Evolutionary conservation across 2,797 vertebrate genomes (phyloP), one percentile per base, ranked within the genome.

Genomic region (Hyperoplus immaculatus): DNA sequence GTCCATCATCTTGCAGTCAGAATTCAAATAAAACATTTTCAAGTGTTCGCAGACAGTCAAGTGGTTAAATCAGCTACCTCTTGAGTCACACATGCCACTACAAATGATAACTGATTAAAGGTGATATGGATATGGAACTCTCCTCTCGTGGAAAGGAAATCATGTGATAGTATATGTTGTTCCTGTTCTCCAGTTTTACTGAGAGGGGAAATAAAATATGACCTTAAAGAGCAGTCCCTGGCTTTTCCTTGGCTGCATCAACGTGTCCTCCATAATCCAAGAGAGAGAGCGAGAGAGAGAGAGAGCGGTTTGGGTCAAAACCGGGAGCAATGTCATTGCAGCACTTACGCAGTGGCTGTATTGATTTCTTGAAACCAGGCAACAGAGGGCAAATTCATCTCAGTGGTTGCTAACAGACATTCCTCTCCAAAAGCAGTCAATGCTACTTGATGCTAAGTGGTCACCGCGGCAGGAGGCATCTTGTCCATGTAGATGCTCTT

Each of bases 351-450:
- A 70, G 2, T 49, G 39, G 60, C 68, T 60, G 72, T 86, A 94
- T 94, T 87, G 93, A 94, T 93, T 91, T 76, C 56, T 75, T 57
- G 85, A 91, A 92, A 84, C 90, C 88, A 82, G 73, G 88, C 88
- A 92, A 89, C 89, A 51, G 80, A 76, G 54, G 72, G 91, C 71
- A 68, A 78, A 81, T 81, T 81, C 69, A 75, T 90, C 88, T 69
- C 53, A 59, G 69, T 56, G 71, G 78, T 70, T 81, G 73, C 66
- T 41, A 77, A 21, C 76, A 71, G 86, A 47, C 58, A 61, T 82
- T 89, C 85, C 89, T 79, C 89, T 90, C 89, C 84, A 88, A 87
- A 87, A 84, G 56, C 83, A 74, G 89, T 93, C 90, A 39, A 82
- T 93, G 85, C 82, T 87, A 87, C 85, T 94, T 80, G 82, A 92